phyloP scores from a whole-genome alignment of 2,888 invertebrate genomes.

The Andrena trimmerana region DNA sequence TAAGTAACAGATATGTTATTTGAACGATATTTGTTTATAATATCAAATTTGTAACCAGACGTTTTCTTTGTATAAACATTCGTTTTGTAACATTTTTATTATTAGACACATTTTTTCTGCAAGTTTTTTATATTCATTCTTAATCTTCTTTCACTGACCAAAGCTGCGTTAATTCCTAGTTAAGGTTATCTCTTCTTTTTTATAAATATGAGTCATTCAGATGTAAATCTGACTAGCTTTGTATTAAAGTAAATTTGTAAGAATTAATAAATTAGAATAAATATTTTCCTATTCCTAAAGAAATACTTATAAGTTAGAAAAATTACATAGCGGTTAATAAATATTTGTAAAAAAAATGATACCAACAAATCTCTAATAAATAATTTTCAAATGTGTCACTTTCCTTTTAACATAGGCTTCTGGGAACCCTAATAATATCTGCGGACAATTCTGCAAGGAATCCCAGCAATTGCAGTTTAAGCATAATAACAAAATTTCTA shows the following conservation, averaged over 20 bases:
- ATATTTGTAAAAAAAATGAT: conserved; percentile 18
- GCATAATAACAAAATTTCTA: background rate
- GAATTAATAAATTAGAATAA: conserved; percentile 33
- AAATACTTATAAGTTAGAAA: conserved; percentile 31
- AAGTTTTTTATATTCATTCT: conserved; percentile 20
- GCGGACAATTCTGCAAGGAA: background rate
- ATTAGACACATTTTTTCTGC: background rate
- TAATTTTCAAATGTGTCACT: conserved; percentile 4
- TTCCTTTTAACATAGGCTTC: conserved; percentile 3
- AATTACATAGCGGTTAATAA: conserved; percentile 4
- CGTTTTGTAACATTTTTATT: background rate
- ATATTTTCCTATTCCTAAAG: conserved; percentile 28
- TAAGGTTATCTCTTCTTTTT: conserved; percentile 2
- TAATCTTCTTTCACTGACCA: conserved; percentile 38
- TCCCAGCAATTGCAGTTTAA: background rate
- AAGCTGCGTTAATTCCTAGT: conserved; percentile 17
- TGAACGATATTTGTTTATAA: conserved; percentile 20
- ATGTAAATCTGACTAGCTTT: conserved; percentile 31
- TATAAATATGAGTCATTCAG: conserved; percentile 31
- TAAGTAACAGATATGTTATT: conserved; percentile 14
- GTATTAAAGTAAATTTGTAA: conserved; percentile 35
- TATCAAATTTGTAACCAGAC: conserved; percentile 6
- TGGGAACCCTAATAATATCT: background rate
- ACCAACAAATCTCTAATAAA: conserved; percentile 20
- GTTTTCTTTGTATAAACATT: conserved; percentile 26